Evolutionary conservation across 1,140 invertebrate genomes (phyloP).

Genomic region (Trichogramma pretiosum): DNA sequence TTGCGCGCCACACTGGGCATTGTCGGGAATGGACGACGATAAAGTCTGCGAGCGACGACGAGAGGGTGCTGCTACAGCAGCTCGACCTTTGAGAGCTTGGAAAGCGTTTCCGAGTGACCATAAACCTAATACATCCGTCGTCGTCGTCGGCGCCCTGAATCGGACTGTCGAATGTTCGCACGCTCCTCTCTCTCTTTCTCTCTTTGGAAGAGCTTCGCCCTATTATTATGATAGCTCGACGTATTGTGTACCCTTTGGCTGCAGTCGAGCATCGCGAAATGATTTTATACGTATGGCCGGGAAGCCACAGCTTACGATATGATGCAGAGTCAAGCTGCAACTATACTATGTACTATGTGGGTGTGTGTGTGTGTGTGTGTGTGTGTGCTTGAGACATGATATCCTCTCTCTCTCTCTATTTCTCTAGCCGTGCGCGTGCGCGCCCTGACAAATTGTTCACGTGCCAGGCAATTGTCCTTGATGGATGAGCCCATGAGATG

Average conservation of each 20-base stretch:
- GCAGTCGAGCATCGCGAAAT: too few species aligned
- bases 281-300: too few species aligned
- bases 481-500: too few species aligned
- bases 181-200: constrained; percentile 1
- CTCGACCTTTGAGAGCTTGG: constrained; percentile 26
- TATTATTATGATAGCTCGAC: too few species aligned
- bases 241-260: too few species aligned
- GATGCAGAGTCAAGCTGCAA: too few species aligned
- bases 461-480: constrained; percentile 31
- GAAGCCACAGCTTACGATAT: too few species aligned
- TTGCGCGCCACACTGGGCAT: too few species aligned
- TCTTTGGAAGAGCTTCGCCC: too few species aligned
- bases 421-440: neutral
- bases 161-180: constrained; percentile 20
- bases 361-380: neutral
- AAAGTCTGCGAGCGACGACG: constrained; percentile 14
- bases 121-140: constrained; percentile 44
- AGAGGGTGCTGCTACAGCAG: neutral
- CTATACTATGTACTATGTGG: too few species aligned
- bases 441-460: constrained; percentile 42
- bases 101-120: constrained; percentile 40
- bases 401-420: neutral
- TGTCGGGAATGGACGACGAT: constrained; percentile 35
- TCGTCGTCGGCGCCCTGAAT: constrained; percentile 26
- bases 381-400: neutral